Percentiles rank a stretch among this genome's conserved stretches.
phyloP scores from a whole-genome alignment of 37 sponge, comb jelly and placozoan species.

The Ianthella basta region DNA sequence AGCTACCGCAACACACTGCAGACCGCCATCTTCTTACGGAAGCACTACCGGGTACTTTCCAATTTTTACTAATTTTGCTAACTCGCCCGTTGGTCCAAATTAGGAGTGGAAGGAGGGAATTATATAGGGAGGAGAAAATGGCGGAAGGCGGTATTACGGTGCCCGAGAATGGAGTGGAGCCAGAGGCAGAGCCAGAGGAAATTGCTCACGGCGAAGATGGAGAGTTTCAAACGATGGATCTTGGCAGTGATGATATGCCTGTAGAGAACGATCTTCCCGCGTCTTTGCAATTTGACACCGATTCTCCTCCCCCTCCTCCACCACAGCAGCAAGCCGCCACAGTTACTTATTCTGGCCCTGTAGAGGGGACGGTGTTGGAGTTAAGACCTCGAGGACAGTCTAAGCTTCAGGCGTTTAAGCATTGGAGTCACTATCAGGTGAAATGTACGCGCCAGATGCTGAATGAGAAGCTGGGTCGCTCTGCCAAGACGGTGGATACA shows the following conservation, averaged over 20 bases:
- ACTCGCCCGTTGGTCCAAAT: too few relatives aligned
- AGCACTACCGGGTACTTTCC: background rate
- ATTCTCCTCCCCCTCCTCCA: background rate
- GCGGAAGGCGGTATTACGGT: conserved; percentile 13
- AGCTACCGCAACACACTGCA: too few relatives aligned
- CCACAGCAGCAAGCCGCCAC: background rate
- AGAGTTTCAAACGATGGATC: conserved; percentile 17
- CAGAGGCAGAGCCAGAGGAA: background rate
- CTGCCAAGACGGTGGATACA: conserved; percentile 78
- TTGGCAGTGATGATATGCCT: background rate
- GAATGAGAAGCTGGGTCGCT: conserved; percentile 80
- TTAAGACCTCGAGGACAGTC: conserved; percentile 30
- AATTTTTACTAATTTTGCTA: conserved; percentile 1
- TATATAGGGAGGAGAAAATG: background rate
- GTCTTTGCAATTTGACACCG: background rate
- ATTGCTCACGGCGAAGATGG: background rate
- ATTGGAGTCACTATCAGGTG: conserved; percentile 76
- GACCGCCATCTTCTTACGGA: too few relatives aligned
- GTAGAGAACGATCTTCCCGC: background rate
- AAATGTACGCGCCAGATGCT: conserved; percentile 80
- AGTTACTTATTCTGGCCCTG: conserved; percentile 9
- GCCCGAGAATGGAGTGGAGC: background rate
- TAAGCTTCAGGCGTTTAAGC: conserved; percentile 40
- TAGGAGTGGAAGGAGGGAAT: too few relatives aligned
- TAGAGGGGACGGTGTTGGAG: conserved; percentile 34